Conservation (phyloP, 2,888 invertebrate genomes). For the Dascillus cervinus region DNA sequence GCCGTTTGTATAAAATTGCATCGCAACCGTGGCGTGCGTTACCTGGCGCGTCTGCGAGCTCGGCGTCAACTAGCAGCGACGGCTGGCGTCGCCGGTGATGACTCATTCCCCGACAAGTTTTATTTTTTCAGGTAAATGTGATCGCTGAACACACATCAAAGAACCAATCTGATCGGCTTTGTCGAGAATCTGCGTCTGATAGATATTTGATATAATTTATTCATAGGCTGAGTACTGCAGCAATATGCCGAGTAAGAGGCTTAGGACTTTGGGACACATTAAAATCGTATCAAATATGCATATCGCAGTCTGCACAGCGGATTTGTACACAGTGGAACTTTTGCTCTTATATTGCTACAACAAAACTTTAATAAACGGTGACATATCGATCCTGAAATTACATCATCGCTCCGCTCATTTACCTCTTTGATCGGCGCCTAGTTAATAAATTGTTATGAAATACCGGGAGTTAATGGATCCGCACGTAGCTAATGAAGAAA, state of each 20-base stretch:
- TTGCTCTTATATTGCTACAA: no score
- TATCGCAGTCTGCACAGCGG: slow-evolving; percentile 39
- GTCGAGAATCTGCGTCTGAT: slow-evolving; percentile 46
- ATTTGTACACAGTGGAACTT: no score
- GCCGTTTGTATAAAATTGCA: no score
- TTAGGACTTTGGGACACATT: slow-evolving; percentile 44
- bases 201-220: slow-evolving; percentile 68
- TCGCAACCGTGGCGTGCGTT: slow-evolving; percentile 6
- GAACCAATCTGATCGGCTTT: slow-evolving; percentile 39
- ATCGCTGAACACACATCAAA: slow-evolving; percentile 26
- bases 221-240: slow-evolving; percentile 52
- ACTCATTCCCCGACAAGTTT: slow-evolving; percentile 10
- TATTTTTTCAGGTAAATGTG: background rate
- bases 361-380: no score
- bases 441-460: no score
- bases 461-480: no score
- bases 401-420: no score
- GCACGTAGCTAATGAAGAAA: no score
- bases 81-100: slow-evolving; percentile 15
- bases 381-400: no score
- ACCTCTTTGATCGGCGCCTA: no score
- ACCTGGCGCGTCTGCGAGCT: slow-evolving; percentile 12
- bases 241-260: slow-evolving; percentile 43
- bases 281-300: slow-evolving; percentile 46
- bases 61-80: slow-evolving; percentile 16